Base-by-base conservation (phyloP, 2,888 invertebrate genomes). In the Chironomus tentans region DNA sequence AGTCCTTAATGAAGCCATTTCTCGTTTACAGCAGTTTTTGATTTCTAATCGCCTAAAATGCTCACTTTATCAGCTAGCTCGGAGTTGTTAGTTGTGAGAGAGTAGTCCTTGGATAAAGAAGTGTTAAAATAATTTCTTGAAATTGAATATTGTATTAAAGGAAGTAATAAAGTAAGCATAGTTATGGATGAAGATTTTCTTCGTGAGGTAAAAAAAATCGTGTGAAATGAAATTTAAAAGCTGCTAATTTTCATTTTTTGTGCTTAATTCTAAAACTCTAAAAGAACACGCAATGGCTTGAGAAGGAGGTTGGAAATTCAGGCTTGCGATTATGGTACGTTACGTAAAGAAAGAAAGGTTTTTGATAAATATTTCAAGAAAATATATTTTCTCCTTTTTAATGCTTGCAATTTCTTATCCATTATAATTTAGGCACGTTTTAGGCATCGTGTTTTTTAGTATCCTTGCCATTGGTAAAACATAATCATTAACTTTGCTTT, bases 281-380 rank as follows among this genome's bases (percentile, higher is more conserved):
- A 22, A 4, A 68, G 47, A 76, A 76, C 21, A 76, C 89, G 70
- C 88, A 90, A 79, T 91, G 93, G 93, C 86, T 94, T 77, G 94
- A 94, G 82, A 86, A 85, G 78, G 85, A 87, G 76, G 87, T 90
- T 38, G 82, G 50, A n/a, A 50, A 90, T 62, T 89, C 89, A 75
- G 90, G 89, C 28, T 88, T 95, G 80, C 86, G 92, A 78, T 87
- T 91, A 73, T 95, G 95, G 95, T 94, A 95, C 82, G 86, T 93
- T 76, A 87, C 92, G 81, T 91, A 92, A 81, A 85, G 5, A 50
- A 18, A 18, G 6, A 92, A 77, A 88, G 3, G 3, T 5, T 28
- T 28, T 28, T 88, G 80, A 84, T 91, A 77, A 89, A 38, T 10
- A 10, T 10, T 38, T n/a, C n/a, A n/a, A 38, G 5, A 28, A 28